Conservation (phyloP, 2,113 vertebrate species). For the Ceyx melanurus region DNA sequence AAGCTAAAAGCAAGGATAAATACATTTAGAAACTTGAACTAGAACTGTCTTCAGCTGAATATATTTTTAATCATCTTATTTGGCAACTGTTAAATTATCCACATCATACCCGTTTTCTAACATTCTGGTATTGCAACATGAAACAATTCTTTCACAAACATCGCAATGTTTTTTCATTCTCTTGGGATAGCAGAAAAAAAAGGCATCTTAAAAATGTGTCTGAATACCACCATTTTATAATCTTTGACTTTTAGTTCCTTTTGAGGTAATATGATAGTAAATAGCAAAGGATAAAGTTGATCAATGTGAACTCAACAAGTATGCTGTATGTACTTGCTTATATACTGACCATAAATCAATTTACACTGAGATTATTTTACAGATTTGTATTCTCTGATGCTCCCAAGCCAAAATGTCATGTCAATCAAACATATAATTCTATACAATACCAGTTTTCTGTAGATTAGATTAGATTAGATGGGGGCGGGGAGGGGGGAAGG, state of each 20-base stretch:
- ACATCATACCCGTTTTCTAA: slow-evolving; percentile 5
- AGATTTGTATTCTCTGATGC: not conserved
- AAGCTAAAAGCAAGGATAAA: slow-evolving; percentile 51
- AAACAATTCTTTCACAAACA: slow-evolving; percentile 24
- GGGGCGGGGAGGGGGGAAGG: too few relatives aligned
- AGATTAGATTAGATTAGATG: not conserved
- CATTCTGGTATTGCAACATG: not conserved
- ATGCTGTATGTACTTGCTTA: not conserved
- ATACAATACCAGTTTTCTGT: not conserved
- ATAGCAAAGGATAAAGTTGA: not conserved
- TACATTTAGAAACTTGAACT: slow-evolving; percentile 42
- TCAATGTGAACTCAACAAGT: not conserved
- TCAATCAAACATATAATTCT: not conserved
- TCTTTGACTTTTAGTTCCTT: not conserved
- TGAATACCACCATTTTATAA: not conserved
- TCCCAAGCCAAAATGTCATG: not conserved
- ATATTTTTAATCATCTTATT: slow-evolving; percentile 62
- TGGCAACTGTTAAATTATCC: slow-evolving; percentile 58
- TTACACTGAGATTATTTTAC: not conserved
- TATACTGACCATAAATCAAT: not conserved
- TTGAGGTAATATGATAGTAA: not conserved
- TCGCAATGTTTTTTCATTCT: not conserved
- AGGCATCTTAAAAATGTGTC: not conserved
- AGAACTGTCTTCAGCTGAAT: slow-evolving; percentile 45
- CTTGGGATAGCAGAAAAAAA: not conserved